phyloP scores from a whole-genome alignment of 1,140 invertebrate genomes.

The Saccostrea glomerata region DNA sequence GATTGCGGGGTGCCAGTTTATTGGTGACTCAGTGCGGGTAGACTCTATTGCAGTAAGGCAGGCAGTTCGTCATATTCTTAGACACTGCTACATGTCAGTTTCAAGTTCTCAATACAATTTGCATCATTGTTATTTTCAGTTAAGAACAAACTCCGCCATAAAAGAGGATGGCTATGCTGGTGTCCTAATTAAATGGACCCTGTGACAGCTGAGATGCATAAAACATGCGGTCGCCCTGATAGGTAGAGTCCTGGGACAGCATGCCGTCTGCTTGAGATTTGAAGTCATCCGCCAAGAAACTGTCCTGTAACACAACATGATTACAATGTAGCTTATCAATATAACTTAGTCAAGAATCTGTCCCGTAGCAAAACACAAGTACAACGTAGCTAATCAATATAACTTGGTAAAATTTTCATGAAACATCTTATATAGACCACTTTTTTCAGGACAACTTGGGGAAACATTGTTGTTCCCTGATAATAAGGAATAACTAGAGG shows the following conservation, averaged over 20 bases:
- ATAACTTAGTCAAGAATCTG: conserved; percentile 82
- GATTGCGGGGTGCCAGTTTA: background rate
- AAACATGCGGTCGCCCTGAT: conserved; percentile 88
- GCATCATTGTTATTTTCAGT: conserved; percentile 44
- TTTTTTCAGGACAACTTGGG: no score
- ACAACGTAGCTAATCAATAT: background rate
- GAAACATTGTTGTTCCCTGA: no score
- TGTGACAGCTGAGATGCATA: conserved; percentile 83
- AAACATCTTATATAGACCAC: no score
- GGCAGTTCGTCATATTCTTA: conserved; percentile 34
- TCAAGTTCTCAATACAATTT: conserved; percentile 43
- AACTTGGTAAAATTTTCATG: no score
- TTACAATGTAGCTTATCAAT: background rate
- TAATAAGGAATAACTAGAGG: no score
- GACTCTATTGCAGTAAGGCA: conserved; percentile 6
- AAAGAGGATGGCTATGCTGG: conserved; percentile 28
- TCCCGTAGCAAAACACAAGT: conserved; percentile 83
- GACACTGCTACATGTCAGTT: conserved; percentile 43
- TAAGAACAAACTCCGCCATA: conserved; percentile 33
- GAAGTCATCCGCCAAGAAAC: conserved; percentile 90
- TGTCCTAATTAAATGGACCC: conserved; percentile 78
- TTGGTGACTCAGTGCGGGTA: conserved; percentile 30
- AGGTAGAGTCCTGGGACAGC: conserved; percentile 96
- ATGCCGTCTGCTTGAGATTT: conserved; percentile 96
- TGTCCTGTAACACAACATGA: conserved; percentile 85